Percentiles rank a stretch among this genome's conserved stretches.
phyloP scores from a whole-genome alignment of 2,113 vertebrate genomes.

The Thryonomys swinderianus region DNA sequence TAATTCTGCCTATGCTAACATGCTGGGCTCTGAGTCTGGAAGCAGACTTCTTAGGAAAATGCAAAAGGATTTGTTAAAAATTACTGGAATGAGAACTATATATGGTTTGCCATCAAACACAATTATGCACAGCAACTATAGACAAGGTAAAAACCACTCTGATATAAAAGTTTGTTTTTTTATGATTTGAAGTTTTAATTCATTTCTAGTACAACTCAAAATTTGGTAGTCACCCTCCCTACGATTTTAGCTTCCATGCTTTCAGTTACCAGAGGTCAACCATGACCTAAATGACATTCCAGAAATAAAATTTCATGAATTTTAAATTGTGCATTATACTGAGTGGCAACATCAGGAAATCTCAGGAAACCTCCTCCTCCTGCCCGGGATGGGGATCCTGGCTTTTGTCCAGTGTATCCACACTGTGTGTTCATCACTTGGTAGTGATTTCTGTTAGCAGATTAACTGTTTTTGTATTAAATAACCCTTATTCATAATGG shows the following conservation, averaged over 20 bases:
- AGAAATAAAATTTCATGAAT: not conserved
- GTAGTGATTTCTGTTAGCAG: not conserved
- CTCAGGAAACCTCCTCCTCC: not conserved
- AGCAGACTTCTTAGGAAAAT: not conserved
- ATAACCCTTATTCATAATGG: not conserved
- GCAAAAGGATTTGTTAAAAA: not conserved
- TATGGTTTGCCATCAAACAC: not conserved
- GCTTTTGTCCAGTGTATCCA: not conserved
- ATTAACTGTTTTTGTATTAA: not conserved
- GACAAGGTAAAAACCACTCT: not conserved
- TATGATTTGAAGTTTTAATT: conserved; percentile 27
- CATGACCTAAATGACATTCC: not conserved
- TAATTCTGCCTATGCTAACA: not conserved
- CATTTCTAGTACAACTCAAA: not conserved
- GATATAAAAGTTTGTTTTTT: not conserved
- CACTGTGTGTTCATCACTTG: not conserved
- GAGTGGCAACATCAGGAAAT: not conserved
- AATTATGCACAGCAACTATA: not conserved
- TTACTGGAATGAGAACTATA: fast-evolving
- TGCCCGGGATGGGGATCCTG: not conserved
- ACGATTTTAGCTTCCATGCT: not conserved
- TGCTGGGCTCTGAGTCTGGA: not conserved
- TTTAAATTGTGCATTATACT: not conserved
- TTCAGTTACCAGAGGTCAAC: not conserved
- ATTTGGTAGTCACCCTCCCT: not conserved